Conservation (phyloP, 2,113 vertebrate genomes). For the Myotis yumanensis region DNA sequence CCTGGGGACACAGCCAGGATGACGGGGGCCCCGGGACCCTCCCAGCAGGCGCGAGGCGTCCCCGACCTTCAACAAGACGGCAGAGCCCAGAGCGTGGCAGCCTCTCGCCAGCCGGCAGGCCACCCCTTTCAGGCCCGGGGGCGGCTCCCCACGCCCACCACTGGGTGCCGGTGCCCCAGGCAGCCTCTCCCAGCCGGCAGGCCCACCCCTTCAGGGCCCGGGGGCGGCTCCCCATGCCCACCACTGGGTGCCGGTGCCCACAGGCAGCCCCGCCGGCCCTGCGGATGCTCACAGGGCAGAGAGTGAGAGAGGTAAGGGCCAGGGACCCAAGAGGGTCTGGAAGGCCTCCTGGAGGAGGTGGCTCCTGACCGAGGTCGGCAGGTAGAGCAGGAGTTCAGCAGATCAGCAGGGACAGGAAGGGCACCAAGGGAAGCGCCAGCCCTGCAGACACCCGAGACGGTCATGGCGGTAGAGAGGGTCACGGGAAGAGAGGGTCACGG, state of each 20-base stretch:
- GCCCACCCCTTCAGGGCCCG: too few species aligned
- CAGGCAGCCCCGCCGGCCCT: neutral
- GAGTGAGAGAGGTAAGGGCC: fast-evolving
- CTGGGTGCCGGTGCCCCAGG: too few species aligned
- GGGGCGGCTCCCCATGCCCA: neutral
- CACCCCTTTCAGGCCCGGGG: fast-evolving
- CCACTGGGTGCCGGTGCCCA: fast-evolving
- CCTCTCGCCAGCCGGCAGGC: too few species aligned
- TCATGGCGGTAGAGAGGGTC: fast-evolving
- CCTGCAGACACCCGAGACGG: fast-evolving
- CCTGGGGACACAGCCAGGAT: neutral
- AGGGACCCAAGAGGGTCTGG: neutral
- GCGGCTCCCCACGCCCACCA: too few species aligned
- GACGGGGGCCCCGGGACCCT: fast-evolving
- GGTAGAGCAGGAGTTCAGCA: neutral
- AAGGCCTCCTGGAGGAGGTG: neutral
- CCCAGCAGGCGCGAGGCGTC: neutral
- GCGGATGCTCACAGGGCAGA: neutral
- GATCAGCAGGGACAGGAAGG: too few species aligned
- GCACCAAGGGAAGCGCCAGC: fast-evolving
- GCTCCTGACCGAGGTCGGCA: neutral
- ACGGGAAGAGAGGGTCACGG: too few species aligned
- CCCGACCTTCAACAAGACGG: fast-evolving
- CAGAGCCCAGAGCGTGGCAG: fast-evolving
- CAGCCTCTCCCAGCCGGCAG: too few species aligned